These are phyloP conservation scores for Porites divaricata DNA, from an alignment of 92 coral and sea anemone species.

Conservation along the genomic window DNA sequence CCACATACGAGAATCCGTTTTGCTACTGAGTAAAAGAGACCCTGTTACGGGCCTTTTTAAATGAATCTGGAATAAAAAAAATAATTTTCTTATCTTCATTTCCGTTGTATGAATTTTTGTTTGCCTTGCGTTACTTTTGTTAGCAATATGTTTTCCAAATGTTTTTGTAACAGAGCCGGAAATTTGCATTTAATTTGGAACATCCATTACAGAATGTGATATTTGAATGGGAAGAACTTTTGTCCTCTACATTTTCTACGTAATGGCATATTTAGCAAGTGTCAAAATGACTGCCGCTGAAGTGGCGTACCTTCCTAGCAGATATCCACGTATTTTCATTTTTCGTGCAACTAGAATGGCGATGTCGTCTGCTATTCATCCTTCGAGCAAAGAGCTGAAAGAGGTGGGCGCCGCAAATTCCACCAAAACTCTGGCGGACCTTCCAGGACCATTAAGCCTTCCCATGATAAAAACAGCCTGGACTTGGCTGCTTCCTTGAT, in stretches of 20 bases:
- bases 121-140: too few relatives aligned
- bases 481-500: slow-evolving; percentile 19
- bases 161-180: too few relatives aligned
- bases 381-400: neutral
- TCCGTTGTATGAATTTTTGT: too few relatives aligned
- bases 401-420: neutral
- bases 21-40: too few relatives aligned
- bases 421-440: slow-evolving; percentile 34
- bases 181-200: too few relatives aligned
- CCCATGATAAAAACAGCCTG: slow-evolving; percentile 21
- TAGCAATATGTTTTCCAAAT: too few relatives aligned
- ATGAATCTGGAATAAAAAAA: too few relatives aligned
- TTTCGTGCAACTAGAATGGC: neutral
- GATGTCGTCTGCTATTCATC: neutral
- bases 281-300: neutral
- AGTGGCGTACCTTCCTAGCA: neutral
- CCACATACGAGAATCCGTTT: too few relatives aligned
- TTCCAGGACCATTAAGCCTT: slow-evolving; percentile 48
- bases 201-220: too few relatives aligned
- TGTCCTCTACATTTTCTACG: neutral
- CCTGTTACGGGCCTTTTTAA: too few relatives aligned
- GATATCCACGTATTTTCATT: neutral
- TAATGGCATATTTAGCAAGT: neutral
- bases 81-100: too few relatives aligned
- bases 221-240: too few relatives aligned